These are phyloP conservation scores for Anoplius nigerrimus DNA, from an alignment of 2,888 invertebrate genomes.

Conservation along the genomic window DNA sequence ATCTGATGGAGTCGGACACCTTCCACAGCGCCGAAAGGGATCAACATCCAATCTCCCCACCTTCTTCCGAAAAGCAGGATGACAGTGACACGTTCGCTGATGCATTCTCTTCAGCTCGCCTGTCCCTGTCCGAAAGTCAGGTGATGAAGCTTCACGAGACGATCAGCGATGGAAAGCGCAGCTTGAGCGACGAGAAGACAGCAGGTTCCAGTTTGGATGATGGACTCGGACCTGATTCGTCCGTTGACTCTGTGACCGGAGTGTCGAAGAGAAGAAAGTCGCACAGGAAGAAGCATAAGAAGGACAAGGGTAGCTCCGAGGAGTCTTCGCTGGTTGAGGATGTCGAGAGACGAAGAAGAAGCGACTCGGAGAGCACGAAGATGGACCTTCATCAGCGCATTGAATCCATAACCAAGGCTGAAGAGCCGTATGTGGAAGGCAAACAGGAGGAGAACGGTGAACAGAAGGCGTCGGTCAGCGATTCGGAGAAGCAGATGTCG, in stretches of 20 bases:
- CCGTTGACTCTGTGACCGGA: slow-evolving; percentile 61
- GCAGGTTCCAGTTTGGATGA: slow-evolving; percentile 70
- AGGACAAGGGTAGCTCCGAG: slow-evolving; percentile 60
- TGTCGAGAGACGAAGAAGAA: slow-evolving; percentile 16
- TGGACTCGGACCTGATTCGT: slow-evolving; percentile 76
- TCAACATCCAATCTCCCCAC: slow-evolving; percentile 32
- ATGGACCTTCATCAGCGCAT: slow-evolving; percentile 32
- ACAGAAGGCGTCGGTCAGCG: slow-evolving; percentile 42
- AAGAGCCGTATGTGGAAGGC: slow-evolving; percentile 39
- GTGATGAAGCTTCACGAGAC: slow-evolving; percentile 30
- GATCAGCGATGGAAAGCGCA: slow-evolving; percentile 43
- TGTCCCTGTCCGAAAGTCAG: slow-evolving; percentile 48
- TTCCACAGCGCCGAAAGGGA: slow-evolving; percentile 70
- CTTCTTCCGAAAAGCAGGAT: slow-evolving; percentile 57
- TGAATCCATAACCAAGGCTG: slow-evolving; percentile 25
- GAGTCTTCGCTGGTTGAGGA: slow-evolving; percentile 54
- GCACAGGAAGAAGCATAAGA: slow-evolving; percentile 57
- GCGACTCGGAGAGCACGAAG: slow-evolving; percentile 16
- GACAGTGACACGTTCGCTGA: slow-evolving; percentile 72
- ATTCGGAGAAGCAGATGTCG: slow-evolving; percentile 50
- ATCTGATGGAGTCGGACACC: slow-evolving; percentile 66
- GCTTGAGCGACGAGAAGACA: slow-evolving; percentile 47
- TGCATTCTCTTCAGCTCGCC: slow-evolving; percentile 61
- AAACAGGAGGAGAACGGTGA: slow-evolving; percentile 34
- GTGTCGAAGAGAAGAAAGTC: slow-evolving; percentile 70